Percentiles rank a stretch among this genome's conserved stretches.
Conservation (phyloP, 2,797 vertebrate genomes). For the Chelon labrosus region DNA sequence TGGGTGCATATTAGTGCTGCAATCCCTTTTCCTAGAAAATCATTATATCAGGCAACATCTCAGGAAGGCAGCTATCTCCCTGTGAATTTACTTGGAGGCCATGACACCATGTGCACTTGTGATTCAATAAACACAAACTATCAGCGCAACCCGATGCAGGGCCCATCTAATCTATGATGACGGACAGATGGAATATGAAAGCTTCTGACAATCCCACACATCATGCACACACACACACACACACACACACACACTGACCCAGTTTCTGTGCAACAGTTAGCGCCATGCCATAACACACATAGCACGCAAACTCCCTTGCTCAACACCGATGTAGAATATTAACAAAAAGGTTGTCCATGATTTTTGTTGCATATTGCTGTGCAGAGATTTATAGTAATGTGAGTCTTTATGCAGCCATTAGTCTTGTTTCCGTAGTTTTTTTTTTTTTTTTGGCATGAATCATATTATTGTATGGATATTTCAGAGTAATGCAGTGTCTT, state of each 20-base stretch:
- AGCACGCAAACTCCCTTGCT: not conserved
- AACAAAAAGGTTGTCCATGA: not conserved
- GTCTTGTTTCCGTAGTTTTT: not conserved
- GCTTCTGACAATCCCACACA: constrained; percentile 44
- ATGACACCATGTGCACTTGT: constrained; percentile 50
- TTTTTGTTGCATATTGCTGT: constrained; percentile 5
- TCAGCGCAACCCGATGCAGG: constrained; percentile 44
- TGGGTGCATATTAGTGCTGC: not conserved
- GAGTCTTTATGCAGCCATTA: not conserved
- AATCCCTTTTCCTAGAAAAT: constrained; percentile 36
- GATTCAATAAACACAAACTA: constrained; percentile 50
- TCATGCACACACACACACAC: constrained; percentile 18
- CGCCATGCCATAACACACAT: constrained; percentile 41
- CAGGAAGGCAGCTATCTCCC: not conserved
- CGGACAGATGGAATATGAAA: constrained; percentile 63
- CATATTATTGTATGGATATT: not conserved
- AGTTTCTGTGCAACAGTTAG: constrained; percentile 57
- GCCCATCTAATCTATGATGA: constrained; percentile 55
- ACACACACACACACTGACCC: constrained; percentile 58
- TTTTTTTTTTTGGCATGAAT: too few species aligned
- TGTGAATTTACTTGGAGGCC: constrained; percentile 39
- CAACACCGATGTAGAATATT: not conserved
- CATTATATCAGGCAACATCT: constrained; percentile 17
- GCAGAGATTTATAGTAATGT: constrained; percentile 4
- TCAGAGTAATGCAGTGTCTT: too few species aligned